Evolutionary conservation across 2,113 vertebrate species (phyloP).

Genomic region (Rhinogobius similis): DNA sequence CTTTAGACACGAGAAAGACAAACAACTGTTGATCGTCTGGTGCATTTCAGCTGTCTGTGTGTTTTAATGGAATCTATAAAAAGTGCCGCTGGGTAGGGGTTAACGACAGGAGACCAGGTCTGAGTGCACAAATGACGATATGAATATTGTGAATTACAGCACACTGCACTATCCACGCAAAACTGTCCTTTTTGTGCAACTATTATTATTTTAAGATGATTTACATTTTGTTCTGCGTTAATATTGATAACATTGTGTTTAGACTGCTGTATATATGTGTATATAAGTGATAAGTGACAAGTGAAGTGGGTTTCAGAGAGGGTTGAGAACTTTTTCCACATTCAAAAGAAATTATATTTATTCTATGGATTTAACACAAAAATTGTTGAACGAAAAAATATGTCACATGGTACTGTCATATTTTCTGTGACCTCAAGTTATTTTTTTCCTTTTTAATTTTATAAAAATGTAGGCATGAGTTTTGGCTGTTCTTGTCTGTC

Average conservation of each 20-base stretch:
- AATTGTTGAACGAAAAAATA: too few relatives aligned
- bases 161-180: not conserved
- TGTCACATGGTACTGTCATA: too few relatives aligned
- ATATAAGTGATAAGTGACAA: too few relatives aligned
- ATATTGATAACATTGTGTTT: too few relatives aligned
- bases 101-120: not conserved
- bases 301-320: too few relatives aligned
- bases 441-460: not conserved
- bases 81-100: constrained; percentile 1
- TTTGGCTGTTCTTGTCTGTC: not conserved
- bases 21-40: not conserved
- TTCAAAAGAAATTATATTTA: too few relatives aligned
- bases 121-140: not conserved
- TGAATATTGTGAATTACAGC: not conserved
- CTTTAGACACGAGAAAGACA: not conserved
- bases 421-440: not conserved
- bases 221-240: too few relatives aligned
- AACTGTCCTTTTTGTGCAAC: not conserved
- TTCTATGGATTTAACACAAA: too few relatives aligned
- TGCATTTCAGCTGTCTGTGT: not conserved
- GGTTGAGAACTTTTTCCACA: too few relatives aligned
- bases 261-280: too few relatives aligned
- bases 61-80: constrained; percentile 18
- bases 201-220: too few relatives aligned
- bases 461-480: not conserved